Evolutionary conservation across 2,797 vertebrate species (phyloP), one percentile per base, ranked within the genome.

Genomic region (Morus bassanus): DNA sequence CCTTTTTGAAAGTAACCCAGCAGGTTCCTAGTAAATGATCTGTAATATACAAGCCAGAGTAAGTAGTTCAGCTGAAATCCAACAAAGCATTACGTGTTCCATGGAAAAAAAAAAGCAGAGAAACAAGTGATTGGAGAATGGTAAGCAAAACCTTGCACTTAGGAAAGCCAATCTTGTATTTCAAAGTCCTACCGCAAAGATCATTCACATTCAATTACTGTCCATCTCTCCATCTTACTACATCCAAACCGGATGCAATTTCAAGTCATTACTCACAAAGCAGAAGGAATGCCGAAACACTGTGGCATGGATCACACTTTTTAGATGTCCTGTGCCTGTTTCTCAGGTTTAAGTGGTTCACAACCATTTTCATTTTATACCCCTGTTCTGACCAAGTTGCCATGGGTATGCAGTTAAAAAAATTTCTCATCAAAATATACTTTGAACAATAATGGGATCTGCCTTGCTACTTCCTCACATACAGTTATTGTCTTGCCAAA

Each of bases 1-100:
- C 85, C 51, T 82, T 88, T 89, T 31, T 86, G 74, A 96, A 97
- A 91, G 81, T 95, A 96, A 95, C 75, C 51, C 91, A 94, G 92
- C 89, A 93, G 70, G 57, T 88, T 97, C 39, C 54, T 78, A 96
- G 75, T 87, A 94, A 95, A 88, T 94, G 53, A 94, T 73, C 74
- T 89, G 31, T 56, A 95, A 91, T 86, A 94, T 43, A 94, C 45
- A 95, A 97, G 57, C 27, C 22, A 76, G 64, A 75, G 27, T 59
- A 87, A 75, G 27, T 59, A 87, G 24, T 92, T 78, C 53, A 89
- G 68, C 65, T 76, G 77, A 80, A 94, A 95, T 46, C n/a, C 74
- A 92, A 65, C 60, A 72, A 92, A 91, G 67, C 61, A 75, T 35
- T 91, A 91, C 90, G 30, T 41, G 17, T 85, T 21, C 46, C 67